Evolutionary conservation across 1,140 invertebrate species (phyloP).

Genomic region (Drosophila elegans): DNA sequence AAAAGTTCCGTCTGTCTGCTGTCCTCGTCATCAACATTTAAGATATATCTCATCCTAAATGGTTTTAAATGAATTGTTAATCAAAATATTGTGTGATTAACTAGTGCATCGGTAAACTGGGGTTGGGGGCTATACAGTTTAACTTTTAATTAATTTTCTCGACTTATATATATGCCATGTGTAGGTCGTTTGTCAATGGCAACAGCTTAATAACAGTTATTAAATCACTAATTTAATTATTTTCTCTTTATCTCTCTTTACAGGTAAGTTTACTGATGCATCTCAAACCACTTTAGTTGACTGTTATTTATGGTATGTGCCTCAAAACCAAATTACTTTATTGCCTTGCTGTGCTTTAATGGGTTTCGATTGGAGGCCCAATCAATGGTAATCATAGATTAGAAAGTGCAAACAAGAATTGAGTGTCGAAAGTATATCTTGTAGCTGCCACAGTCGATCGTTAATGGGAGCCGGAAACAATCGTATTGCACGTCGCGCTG

Average conservation of each 20-base stretch:
- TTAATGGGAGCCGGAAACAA: constrained; percentile 42
- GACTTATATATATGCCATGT: constrained; percentile 12
- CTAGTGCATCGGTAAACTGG: constrained; percentile 39
- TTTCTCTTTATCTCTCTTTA: constrained; percentile 34
- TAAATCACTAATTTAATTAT: constrained; percentile 37
- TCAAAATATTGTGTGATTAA: constrained; percentile 55
- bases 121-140: constrained; percentile 24
- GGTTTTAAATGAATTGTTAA: constrained; percentile 66
- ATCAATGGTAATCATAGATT: constrained; percentile 22
- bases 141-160: constrained; percentile 26
- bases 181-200: constrained; percentile 12
- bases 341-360: constrained; percentile 13
- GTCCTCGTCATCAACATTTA: constrained; percentile 10
- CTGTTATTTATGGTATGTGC: constrained; percentile 62
- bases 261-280: constrained; percentile 60
- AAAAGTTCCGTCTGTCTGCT: constrained; percentile 7
- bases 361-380: constrained; percentile 1
- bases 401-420: constrained; percentile 36
- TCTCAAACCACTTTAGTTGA: constrained; percentile 7
- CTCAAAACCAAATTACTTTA: constrained; percentile 28
- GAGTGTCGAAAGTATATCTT: constrained; percentile 12
- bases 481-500: constrained; percentile 5
- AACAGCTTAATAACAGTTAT: constrained; percentile 21
- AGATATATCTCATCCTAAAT: constrained; percentile 29
- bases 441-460: not conserved